Conservation (phyloP, 2,797 vertebrate genomes). For the Danio jaintianensis region DNA sequence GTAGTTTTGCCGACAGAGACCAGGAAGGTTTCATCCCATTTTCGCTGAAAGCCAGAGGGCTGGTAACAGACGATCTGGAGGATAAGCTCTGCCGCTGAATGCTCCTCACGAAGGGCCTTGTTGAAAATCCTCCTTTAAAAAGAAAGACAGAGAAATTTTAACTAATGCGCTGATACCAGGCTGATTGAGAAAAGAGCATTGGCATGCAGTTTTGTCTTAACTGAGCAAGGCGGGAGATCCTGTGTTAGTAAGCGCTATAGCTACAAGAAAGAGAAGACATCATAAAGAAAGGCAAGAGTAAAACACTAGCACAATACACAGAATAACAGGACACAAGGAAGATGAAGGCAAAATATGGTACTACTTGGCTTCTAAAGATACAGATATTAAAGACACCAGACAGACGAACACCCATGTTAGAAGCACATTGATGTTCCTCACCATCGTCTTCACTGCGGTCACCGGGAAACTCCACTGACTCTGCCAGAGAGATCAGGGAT, state of each 20-base stretch:
- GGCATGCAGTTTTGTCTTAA: conserved; percentile 65
- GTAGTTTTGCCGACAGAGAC: conserved; percentile 93
- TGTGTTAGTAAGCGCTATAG: conserved; percentile 59
- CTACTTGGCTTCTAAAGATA: conserved; percentile 3
- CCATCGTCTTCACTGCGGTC: conserved; percentile 96
- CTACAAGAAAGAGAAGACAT: conserved; percentile 51
- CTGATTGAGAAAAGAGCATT: conserved; percentile 58
- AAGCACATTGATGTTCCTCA: conserved; percentile 69
- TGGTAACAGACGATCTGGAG: conserved; percentile 92
- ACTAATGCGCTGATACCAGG: conserved; percentile 56
- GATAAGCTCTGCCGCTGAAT: conserved; percentile 95
- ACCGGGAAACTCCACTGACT: conserved; percentile 90
- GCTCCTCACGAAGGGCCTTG: conserved; percentile 94
- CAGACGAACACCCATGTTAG: background rate
- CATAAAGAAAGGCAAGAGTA: conserved; percentile 56
- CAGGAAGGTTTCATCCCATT: conserved; percentile 89
- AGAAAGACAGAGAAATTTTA: conserved; percentile 53
- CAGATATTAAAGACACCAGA: background rate
- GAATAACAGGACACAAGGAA: conserved; percentile 36
- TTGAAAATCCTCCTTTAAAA: conserved; percentile 94
- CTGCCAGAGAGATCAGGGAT: conserved; percentile 92
- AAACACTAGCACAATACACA: conserved; percentile 40
- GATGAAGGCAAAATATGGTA: conserved; percentile 22
- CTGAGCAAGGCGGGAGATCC: conserved; percentile 57
- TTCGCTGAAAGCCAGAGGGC: conserved; percentile 91